Conservation (phyloP, 2,888 invertebrate genomes). For the Digitonthophagus gazella region DNA sequence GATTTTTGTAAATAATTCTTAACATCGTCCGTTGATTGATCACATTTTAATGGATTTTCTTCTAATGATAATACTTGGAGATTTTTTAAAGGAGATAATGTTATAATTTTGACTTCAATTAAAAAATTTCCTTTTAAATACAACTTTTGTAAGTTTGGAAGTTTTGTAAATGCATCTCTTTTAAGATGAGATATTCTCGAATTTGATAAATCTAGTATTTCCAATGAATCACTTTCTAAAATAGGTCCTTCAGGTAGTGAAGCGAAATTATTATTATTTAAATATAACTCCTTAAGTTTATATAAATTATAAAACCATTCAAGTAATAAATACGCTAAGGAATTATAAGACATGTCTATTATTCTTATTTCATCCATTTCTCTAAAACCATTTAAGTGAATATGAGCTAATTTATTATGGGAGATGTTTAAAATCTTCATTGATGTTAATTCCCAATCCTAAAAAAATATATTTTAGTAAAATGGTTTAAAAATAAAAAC, state of each 20-base stretch:
- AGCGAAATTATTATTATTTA: slow-evolving; percentile 64
- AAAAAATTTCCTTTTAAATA: slow-evolving; percentile 64
- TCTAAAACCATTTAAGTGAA: slow-evolving; percentile 62
- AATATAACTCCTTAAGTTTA: slow-evolving; percentile 55
- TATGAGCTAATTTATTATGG: slow-evolving; percentile 62
- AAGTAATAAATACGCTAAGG: slow-evolving; percentile 57
- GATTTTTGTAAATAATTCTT: slow-evolving; percentile 51
- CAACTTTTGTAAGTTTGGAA: slow-evolving; percentile 58
- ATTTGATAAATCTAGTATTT: slow-evolving; percentile 58
- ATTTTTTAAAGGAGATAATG: slow-evolving; percentile 53
- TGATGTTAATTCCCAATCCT: slow-evolving; percentile 55
- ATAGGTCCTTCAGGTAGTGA: slow-evolving; percentile 57
- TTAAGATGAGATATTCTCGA: slow-evolving; percentile 60
- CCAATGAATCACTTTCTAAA: slow-evolving; percentile 51
- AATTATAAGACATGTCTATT: slow-evolving; percentile 63
- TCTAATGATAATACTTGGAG: slow-evolving; percentile 56
- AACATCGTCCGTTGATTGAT: slow-evolving; percentile 50
- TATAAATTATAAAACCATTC: slow-evolving; percentile 60
- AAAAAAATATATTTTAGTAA: slow-evolving; percentile 37
- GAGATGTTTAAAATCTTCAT: slow-evolving; percentile 57
- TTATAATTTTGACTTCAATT: slow-evolving; percentile 53
- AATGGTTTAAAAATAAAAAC: not conserved
- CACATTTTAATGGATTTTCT: slow-evolving; percentile 61
- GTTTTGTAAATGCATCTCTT: slow-evolving; percentile 53
- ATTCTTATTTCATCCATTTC: slow-evolving; percentile 54